Conservation (phyloP, 2,888 invertebrate species). For the Philereme transversata region DNA sequence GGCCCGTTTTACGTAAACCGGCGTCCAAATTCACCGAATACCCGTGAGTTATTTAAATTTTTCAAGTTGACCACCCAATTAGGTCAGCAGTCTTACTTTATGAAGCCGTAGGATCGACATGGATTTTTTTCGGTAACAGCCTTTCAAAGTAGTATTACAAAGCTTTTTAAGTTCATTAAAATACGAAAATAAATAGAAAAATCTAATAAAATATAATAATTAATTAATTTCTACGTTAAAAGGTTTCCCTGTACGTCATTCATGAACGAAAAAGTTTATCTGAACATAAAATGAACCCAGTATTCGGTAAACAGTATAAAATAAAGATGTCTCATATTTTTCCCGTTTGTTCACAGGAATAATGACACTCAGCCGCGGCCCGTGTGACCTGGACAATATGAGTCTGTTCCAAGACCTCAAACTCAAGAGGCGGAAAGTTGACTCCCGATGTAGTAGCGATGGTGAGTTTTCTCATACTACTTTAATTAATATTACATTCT, state of each 20-base stretch:
- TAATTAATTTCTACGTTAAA: too few relatives aligned
- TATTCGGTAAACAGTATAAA: too few relatives aligned
- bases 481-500: neutral
- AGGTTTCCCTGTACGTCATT: too few relatives aligned
- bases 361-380: slow-evolving; percentile 98
- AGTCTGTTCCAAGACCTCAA: slow-evolving; percentile 99
- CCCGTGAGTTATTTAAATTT: slow-evolving; percentile 52
- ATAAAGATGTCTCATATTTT: slow-evolving; percentile 7
- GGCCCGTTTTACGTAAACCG: slow-evolving; percentile 55
- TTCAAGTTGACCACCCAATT: slow-evolving; percentile 24
- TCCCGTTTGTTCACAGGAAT: slow-evolving; percentile 88
- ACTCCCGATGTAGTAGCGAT: slow-evolving; percentile 98
- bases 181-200: too few relatives aligned
- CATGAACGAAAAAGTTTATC: too few relatives aligned
- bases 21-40: slow-evolving; percentile 53
- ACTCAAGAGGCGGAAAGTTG: slow-evolving; percentile 98
- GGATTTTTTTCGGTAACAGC: slow-evolving; percentile 1
- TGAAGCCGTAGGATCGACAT: slow-evolving; percentile 28
- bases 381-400: slow-evolving; percentile 99
- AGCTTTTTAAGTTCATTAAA: too few relatives aligned
- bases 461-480: slow-evolving; percentile 83
- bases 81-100: slow-evolving; percentile 27
- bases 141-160: too few relatives aligned
- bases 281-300: too few relatives aligned
- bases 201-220: too few relatives aligned